A percentile compares a stretch with the other conserved stretches of the same genome.
phyloP scores from a whole-genome alignment of 92 coral and sea anemone genomes.

The Siderastrea siderea region DNA sequence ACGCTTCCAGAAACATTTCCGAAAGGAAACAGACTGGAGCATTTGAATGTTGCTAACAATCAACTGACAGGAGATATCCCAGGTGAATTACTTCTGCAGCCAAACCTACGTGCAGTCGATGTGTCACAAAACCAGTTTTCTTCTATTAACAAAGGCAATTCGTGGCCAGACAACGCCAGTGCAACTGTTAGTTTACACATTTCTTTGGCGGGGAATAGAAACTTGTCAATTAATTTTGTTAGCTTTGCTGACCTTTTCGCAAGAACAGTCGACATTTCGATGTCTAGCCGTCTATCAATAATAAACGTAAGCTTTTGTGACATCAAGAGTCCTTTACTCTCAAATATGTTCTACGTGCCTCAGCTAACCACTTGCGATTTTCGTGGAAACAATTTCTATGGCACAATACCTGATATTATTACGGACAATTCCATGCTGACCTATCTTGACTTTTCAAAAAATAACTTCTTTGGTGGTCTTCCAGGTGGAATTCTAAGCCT shows the following conservation, averaged over 20 bases:
- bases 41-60: constrained; percentile 61
- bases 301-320: constrained; percentile 68
- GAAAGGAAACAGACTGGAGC: no score
- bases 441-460: constrained; percentile 66
- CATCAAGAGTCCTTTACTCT: constrained; percentile 25
- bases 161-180: constrained; percentile 19
- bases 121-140: constrained; percentile 55
- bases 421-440: constrained; percentile 23
- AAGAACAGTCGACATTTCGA: neutral
- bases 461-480: constrained; percentile 55
- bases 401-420: constrained; percentile 32
- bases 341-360: constrained; percentile 49
- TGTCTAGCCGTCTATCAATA: constrained; percentile 9
- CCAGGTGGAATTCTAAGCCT: constrained; percentile 51
- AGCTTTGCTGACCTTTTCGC: constrained; percentile 30
- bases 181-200: neutral
- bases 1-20: neutral
- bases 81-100: constrained; percentile 6
- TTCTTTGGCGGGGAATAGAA: constrained; percentile 61
- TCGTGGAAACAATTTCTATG: constrained; percentile 60
- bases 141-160: constrained; percentile 36
- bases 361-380: constrained; percentile 39
- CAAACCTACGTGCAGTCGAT: neutral
- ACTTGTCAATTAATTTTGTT: constrained; percentile 45
- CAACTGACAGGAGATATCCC: constrained; percentile 72